A percentile compares a stretch with the other conserved stretches of the same genome.
These are phyloP conservation scores for Oikopleura dioica DNA, from an alignment of 23 tunicate species.

Conservation along the genomic window DNA sequence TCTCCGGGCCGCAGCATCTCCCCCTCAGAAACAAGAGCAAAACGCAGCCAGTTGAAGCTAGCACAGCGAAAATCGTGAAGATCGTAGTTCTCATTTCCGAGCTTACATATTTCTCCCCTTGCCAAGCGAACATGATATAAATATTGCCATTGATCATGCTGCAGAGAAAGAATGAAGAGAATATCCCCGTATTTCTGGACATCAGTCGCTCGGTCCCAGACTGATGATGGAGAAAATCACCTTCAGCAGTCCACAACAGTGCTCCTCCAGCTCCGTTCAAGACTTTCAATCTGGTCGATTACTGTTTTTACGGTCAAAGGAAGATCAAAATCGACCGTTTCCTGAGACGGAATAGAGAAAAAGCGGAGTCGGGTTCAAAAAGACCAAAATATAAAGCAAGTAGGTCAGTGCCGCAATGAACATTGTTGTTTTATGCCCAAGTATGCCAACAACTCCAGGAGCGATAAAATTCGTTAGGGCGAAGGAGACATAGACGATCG, in stretches of 20 bases:
- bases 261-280: neutral
- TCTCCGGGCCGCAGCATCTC: neutral
- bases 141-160: neutral
- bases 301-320: too few relatives aligned
- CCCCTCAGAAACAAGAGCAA: neutral
- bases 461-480: neutral
- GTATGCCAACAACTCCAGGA: neutral
- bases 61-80: neutral
- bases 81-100: conserved; percentile 2
- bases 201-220: neutral
- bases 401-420: neutral
- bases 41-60: neutral
- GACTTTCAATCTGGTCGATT: too few relatives aligned
- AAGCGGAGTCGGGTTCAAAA: neutral
- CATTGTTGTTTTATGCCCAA: neutral
- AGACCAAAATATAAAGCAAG: neutral
- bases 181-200: conserved; percentile 13
- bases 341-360: neutral
- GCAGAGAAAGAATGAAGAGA: neutral
- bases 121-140: neutral
- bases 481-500: neutral
- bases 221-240: neutral
- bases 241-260: neutral
- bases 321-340: too few relatives aligned
- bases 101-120: neutral